Evolutionary conservation across 1,140 invertebrate genomes (phyloP).

Genomic region (Drosophila navojoa): DNA sequence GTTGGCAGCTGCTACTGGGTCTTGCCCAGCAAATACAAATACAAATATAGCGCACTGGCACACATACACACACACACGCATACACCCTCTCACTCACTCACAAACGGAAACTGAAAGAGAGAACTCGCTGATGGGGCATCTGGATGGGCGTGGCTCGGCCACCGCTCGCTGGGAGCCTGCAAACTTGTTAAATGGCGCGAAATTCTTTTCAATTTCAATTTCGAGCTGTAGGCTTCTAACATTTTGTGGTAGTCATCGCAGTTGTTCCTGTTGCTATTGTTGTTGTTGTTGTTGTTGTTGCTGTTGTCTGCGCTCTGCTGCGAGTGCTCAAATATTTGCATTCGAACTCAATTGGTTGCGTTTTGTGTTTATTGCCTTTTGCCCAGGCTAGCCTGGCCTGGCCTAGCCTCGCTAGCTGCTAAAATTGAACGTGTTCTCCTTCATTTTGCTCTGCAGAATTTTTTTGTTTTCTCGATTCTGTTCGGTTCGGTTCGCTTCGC

Average conservation of each 20-base stretch:
- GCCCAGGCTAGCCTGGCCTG: neutral
- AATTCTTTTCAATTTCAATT: conserved; percentile 79
- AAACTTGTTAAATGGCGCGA: conserved; percentile 73
- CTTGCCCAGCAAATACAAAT: conserved; percentile 23
- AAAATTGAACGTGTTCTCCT: conserved; percentile 52
- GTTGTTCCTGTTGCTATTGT: neutral
- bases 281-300: conserved; percentile 7
- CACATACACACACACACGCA: conserved; percentile 3
- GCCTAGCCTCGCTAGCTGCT: conserved; percentile 24
- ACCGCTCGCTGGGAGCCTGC: conserved; percentile 20
- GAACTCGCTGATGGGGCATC: conserved; percentile 24
- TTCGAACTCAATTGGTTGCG: conserved; percentile 77
- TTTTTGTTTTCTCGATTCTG: conserved; percentile 30
- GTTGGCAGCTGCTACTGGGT: conserved; percentile 13
- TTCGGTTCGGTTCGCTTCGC: neutral
- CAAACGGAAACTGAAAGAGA: conserved; percentile 8
- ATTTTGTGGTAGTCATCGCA: conserved; percentile 16
- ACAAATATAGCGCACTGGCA: conserved; percentile 1
- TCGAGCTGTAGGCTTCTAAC: conserved; percentile 39
- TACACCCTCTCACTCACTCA: neutral
- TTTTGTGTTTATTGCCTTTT: conserved; percentile 79
- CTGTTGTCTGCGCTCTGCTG: conserved; percentile 35
- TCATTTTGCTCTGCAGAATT: conserved; percentile 3
- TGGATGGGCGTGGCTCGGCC: conserved; percentile 5
- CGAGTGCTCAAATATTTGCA: conserved; percentile 72